Percentiles rank a stretch among this genome's conserved stretches.
Conservation (phyloP, 2,113 vertebrate genomes). For the Neomonachus schauinslandi region DNA sequence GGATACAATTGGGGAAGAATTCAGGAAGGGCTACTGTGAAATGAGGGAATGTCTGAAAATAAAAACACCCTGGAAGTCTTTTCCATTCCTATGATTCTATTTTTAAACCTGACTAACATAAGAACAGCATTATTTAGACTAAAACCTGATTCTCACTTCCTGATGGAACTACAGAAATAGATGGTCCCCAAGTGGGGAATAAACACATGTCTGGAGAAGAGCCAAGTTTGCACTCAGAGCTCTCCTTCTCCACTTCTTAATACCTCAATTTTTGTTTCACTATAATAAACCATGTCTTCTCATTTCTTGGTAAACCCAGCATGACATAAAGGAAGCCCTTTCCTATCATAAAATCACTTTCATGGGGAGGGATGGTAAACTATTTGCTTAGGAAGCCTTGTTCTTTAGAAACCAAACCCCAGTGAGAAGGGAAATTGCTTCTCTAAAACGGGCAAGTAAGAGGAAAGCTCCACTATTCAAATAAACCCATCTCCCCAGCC, state of each 20-base stretch:
- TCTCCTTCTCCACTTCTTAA: not conserved
- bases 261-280: not conserved
- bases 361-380: not conserved
- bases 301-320: not conserved
- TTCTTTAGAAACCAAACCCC: conserved; percentile 31
- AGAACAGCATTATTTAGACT: conserved; percentile 46
- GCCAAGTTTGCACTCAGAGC: not conserved
- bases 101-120: not conserved
- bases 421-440: not conserved
- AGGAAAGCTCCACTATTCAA: not conserved
- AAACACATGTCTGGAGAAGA: not conserved
- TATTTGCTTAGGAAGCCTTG: not conserved
- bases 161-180: conserved; percentile 31
- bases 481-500: not conserved
- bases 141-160: conserved; percentile 54
- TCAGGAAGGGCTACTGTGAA: not conserved
- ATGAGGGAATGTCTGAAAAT: not conserved
- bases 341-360: not conserved
- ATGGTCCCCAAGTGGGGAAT: not conserved
- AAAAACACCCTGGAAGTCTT: not conserved
- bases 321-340: not conserved
- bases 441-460: not conserved
- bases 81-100: conserved; percentile 23
- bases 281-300: not conserved
- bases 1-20: not conserved